Evolutionary conservation across 2,888 invertebrate species (phyloP).

Genomic region (Linnaemya vulpina): DNA sequence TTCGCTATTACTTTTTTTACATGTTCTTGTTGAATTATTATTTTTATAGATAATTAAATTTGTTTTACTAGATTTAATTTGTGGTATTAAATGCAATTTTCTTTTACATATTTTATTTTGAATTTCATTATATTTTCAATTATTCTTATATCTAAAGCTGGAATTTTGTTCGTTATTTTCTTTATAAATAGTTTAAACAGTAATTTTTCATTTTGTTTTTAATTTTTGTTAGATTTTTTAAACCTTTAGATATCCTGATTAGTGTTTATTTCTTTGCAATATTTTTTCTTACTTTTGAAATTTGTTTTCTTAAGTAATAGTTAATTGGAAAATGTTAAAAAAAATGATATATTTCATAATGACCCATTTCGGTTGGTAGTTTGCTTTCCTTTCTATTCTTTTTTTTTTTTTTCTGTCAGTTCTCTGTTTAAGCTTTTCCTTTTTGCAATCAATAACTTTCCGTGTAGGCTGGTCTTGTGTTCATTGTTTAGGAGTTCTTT

Average conservation of each 20-base stretch:
- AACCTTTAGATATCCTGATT: slow-evolving; percentile 72
- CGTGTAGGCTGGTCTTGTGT: slow-evolving; percentile 31
- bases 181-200: slow-evolving; percentile 23
- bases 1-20: slow-evolving; percentile 54
- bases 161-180: slow-evolving; percentile 37
- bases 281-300: slow-evolving; percentile 16
- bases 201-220: slow-evolving; percentile 7
- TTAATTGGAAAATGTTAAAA: slow-evolving; percentile 64
- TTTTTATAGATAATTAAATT: slow-evolving; percentile 68
- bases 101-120: slow-evolving; percentile 73
- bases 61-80: slow-evolving; percentile 71
- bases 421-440: neutral
- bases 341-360: slow-evolving; percentile 58
- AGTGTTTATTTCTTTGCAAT: slow-evolving; percentile 57
- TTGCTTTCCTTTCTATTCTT: too few relatives aligned
- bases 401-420: neutral
- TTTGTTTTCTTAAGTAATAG: slow-evolving; percentile 40
- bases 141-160: slow-evolving; percentile 54
- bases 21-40: slow-evolving; percentile 55
- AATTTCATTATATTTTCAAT: slow-evolving; percentile 36
- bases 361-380: slow-evolving; percentile 25
- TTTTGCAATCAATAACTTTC: neutral
- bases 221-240: slow-evolving; percentile 62
- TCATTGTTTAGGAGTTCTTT: slow-evolving; percentile 29
- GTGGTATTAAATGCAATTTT: slow-evolving; percentile 80